Evolutionary conservation across 2,888 invertebrate species (phyloP).

Genomic region (Bimastos eiseni): DNA sequence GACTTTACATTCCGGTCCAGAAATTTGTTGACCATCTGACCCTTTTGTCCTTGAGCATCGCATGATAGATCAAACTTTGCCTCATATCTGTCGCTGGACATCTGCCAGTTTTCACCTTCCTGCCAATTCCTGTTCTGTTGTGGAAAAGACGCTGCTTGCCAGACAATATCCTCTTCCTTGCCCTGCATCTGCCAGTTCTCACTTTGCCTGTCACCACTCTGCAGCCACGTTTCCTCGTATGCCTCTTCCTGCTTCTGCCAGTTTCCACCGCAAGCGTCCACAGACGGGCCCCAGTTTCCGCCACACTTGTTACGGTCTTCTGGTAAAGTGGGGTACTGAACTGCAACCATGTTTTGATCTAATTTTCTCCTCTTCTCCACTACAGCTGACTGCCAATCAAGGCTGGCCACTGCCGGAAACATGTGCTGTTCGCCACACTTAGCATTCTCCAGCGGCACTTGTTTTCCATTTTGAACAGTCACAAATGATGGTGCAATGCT

Average conservation of each 20-base stretch:
- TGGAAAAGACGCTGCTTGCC: background rate
- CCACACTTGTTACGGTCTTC: background rate
- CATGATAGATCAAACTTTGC: background rate
- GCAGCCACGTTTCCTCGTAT: background rate
- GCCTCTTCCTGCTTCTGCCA: conserved; percentile 13
- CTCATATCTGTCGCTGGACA: background rate
- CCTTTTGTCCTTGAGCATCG: background rate
- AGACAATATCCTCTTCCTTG: background rate
- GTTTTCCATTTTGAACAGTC: background rate
- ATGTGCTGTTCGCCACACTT: background rate
- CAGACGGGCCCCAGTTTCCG: background rate
- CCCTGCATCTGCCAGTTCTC: background rate
- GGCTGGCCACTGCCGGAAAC: background rate
- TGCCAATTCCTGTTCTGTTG: background rate
- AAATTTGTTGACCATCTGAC: background rate
- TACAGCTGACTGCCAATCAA: background rate
- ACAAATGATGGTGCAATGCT: background rate
- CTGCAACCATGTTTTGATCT: background rate
- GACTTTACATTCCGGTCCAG: background rate
- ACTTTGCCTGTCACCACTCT: background rate
- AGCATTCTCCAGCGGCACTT: background rate
- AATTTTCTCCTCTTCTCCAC: background rate
- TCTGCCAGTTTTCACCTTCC: background rate
- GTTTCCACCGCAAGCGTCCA: background rate
- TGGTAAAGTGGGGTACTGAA: background rate